Percentiles rank a stretch among this genome's conserved stretches.
Conservation (phyloP, 2,113 vertebrate species). For the Cavia porcellus region DNA sequence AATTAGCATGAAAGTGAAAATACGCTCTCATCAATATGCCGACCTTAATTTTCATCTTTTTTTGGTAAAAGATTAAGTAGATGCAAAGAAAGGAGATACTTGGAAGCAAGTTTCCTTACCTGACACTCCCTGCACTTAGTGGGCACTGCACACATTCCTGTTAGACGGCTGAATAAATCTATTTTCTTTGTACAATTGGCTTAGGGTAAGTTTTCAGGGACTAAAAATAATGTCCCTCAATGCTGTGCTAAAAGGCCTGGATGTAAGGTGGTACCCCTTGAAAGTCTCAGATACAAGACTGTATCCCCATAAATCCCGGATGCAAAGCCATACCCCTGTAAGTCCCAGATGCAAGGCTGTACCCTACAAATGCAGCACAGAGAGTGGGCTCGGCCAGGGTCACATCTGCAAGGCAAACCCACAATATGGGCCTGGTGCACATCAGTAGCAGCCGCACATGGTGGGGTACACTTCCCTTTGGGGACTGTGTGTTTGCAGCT, state of each 20-base stretch:
- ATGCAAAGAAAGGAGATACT: not conserved
- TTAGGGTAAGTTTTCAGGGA: not conserved
- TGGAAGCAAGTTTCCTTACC: not conserved
- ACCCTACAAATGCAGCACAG: fast-evolving
- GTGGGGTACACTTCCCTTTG: not conserved
- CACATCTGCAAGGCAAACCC: not conserved
- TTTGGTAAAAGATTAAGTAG: conserved; percentile 21
- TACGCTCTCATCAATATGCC: not conserved
- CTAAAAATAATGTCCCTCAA: not conserved
- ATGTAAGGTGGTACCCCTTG: not conserved
- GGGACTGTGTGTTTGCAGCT: not conserved
- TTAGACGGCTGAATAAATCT: not conserved
- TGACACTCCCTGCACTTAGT: not conserved
- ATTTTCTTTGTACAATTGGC: not conserved
- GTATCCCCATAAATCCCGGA: not conserved
- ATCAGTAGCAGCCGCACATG: not conserved
- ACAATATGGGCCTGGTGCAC: not conserved
- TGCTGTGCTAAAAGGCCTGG: not conserved
- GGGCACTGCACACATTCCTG: not conserved
- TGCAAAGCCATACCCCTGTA: not conserved
- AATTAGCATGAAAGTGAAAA: not conserved
- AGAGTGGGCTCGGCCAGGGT: not conserved
- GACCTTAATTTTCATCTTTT: conserved; percentile 43
- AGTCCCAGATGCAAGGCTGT: not conserved
- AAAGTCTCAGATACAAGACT: not conserved